A percentile compares a stretch with the other conserved stretches of the same genome.
These are phyloP conservation scores for Pantherophis guttatus DNA, from an alignment of 2,113 vertebrate genomes.

Conservation along the genomic window DNA sequence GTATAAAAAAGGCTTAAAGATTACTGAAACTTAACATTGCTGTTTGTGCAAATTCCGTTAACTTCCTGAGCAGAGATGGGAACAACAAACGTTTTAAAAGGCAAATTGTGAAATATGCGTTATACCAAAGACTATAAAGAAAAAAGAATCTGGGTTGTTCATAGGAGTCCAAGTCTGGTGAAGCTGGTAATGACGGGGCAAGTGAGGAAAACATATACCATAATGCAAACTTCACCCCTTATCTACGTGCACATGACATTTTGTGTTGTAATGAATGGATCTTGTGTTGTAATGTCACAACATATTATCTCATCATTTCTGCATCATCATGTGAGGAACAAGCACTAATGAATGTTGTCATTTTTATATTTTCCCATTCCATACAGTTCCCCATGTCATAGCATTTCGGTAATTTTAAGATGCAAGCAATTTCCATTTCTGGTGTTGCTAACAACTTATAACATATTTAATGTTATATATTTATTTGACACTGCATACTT, in stretches of 20 bases:
- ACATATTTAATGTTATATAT: conserved; percentile 16
- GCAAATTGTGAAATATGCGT: conserved; percentile 18
- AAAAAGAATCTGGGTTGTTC: not conserved
- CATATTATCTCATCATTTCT: not conserved
- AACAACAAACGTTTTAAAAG: conserved; percentile 7
- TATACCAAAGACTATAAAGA: conserved; percentile 66
- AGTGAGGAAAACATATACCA: not conserved
- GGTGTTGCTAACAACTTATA: conserved; percentile 20
- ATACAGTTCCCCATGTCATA: not conserved
- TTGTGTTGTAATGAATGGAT: not conserved
- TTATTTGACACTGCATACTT: conserved; percentile 45
- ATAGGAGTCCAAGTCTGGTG: not conserved
- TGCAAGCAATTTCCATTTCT: conserved; percentile 50
- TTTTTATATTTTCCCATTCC: not conserved
- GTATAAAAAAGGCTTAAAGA: conserved; percentile 35
- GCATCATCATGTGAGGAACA: not conserved
- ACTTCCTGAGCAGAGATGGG: not conserved
- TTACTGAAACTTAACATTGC: not conserved
- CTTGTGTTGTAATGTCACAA: not conserved
- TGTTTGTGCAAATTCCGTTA: not conserved
- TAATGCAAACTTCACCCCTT: not conserved
- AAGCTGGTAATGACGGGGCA: not conserved
- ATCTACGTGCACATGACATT: not conserved
- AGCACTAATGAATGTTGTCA: not conserved
- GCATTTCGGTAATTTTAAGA: conserved; percentile 34